A percentile compares a stretch with the other conserved stretches of the same genome.
These are phyloP conservation scores for Condylura cristata DNA, from an alignment of 2,113 vertebrate species.

Conservation along the genomic window DNA sequence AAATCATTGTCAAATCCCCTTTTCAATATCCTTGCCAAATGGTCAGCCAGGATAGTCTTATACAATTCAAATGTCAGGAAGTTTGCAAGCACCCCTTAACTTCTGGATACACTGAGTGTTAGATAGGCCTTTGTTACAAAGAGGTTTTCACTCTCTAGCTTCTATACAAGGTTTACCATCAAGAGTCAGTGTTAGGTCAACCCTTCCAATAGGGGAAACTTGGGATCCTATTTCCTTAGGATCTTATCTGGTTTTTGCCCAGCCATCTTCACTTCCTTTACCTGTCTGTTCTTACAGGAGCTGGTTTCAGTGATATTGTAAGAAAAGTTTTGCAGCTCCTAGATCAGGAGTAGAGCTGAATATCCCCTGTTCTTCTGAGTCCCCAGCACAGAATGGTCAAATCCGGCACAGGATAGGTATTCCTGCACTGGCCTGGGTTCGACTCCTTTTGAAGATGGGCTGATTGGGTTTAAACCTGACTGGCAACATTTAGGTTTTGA, in stretches of 20 bases:
- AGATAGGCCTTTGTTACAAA: not conserved
- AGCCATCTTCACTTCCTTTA: constrained; percentile 17
- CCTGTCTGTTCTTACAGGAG: not conserved
- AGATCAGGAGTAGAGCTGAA: too few relatives aligned
- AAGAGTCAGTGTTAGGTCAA: not conserved
- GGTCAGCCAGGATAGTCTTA: not conserved
- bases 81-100: not conserved
- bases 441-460: too few relatives aligned
- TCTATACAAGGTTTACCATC: not conserved
- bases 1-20: not conserved
- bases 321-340: too few relatives aligned
- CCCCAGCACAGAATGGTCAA: too few relatives aligned
- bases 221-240: not conserved
- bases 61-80: not conserved
- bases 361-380: too few relatives aligned
- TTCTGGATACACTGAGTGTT: not conserved
- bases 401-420: too few relatives aligned
- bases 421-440: too few relatives aligned
- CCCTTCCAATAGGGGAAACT: not conserved
- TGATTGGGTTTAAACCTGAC: too few relatives aligned
- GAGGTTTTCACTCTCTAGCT: not conserved
- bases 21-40: not conserved
- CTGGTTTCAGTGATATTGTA: not conserved
- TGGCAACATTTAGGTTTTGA: too few relatives aligned
- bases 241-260: not conserved